phyloP scores from a whole-genome alignment of 2,888 invertebrate species.

The Sicus ferrugineus region DNA sequence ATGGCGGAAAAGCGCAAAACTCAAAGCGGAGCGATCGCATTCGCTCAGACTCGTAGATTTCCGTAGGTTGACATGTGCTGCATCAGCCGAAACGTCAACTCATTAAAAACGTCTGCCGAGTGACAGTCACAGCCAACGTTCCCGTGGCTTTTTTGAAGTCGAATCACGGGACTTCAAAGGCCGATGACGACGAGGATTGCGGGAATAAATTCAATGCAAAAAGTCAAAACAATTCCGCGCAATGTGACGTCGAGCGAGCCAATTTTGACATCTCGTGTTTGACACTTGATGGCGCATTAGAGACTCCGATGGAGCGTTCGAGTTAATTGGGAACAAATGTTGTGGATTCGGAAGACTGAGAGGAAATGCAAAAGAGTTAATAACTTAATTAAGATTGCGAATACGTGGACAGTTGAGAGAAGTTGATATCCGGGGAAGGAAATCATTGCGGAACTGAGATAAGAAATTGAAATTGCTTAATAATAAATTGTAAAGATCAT shows the following conservation, averaged over 20 bases:
- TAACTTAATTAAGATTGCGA: background rate
- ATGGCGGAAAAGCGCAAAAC: background rate
- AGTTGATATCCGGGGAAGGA: too few species aligned
- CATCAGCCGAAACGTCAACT: conserved; percentile 17
- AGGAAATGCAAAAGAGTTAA: background rate
- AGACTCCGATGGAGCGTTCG: background rate
- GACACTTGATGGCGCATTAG: conserved; percentile 1
- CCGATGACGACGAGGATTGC: background rate
- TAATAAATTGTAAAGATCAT: too few species aligned
- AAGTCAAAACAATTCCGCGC: conserved; percentile 11
- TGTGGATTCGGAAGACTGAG: background rate
- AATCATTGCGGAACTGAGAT: too few species aligned
- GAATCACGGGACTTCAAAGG: conserved; percentile 18
- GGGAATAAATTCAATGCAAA: conserved; percentile 20
- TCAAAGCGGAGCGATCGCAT: conserved; percentile 22
- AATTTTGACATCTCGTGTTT: conserved; percentile 1
- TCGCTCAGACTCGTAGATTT: conserved; percentile 12
- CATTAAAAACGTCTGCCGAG: conserved; percentile 26
- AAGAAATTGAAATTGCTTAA: too few species aligned
- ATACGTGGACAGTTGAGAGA: too few species aligned
- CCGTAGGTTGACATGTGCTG: background rate
- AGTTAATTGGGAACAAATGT: conserved; percentile 11
- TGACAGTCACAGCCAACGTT: conserved; percentile 7
- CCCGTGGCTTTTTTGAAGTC: background rate
- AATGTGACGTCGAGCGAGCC: background rate